These are phyloP conservation scores for Microctonus brassicae DNA, from an alignment of 2,888 invertebrate species.

Conservation along the genomic window DNA sequence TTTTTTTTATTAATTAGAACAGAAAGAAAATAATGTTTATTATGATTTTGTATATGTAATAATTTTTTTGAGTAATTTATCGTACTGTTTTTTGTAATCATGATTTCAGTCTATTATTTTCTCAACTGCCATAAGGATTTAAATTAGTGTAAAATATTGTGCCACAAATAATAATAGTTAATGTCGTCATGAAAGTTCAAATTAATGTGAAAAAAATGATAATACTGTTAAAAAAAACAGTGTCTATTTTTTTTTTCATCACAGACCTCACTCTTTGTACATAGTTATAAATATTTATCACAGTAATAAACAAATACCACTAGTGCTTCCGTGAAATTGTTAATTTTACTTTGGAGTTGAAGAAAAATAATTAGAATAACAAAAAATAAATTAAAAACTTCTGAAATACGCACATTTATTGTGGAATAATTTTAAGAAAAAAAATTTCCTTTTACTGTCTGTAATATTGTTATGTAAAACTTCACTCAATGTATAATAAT, in stretches of 20 bases:
- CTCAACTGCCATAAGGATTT: not conserved
- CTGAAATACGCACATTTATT: not conserved
- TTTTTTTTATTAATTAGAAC: conserved; percentile 27
- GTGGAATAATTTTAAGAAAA: not conserved
- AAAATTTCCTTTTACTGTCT: not conserved
- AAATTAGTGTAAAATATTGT: not conserved
- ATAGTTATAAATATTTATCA: not conserved
- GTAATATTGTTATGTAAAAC: not conserved
- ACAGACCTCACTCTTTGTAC: not conserved
- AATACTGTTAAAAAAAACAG: not conserved
- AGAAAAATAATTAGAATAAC: not conserved
- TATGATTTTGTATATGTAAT: not conserved
- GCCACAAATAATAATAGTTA: not conserved
- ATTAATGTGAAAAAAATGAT: not conserved
- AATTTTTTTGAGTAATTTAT: not conserved
- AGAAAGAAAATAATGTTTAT: not conserved
- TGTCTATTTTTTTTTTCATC: not conserved
- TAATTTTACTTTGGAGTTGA: not conserved
- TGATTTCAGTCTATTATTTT: not conserved
- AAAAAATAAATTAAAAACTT: not conserved
- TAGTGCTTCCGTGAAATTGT: not conserved
- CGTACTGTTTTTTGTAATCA: not conserved
- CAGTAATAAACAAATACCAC: not conserved
- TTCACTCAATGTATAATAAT: not conserved
- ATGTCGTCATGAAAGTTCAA: not conserved